phyloP scores from a whole-genome alignment of 2,888 invertebrate species.

The Galeopsomyia nigrocyanea region DNA sequence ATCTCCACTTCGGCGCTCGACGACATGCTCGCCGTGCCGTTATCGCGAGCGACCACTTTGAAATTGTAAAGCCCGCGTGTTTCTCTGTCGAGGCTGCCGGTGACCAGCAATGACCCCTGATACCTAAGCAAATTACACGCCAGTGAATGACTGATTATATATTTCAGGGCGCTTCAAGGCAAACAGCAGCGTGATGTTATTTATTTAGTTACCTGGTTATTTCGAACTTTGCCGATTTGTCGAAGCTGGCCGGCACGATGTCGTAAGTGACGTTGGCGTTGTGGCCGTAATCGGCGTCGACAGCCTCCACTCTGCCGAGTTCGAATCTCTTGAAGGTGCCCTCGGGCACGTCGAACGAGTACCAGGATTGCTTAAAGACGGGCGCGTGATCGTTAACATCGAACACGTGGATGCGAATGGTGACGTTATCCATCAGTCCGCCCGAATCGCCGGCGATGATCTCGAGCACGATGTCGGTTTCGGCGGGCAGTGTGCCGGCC shows the following conservation, averaged over 20 bases:
- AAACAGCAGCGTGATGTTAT: no score
- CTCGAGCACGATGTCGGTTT: conserved; percentile 82
- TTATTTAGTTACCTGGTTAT: conserved; percentile 69
- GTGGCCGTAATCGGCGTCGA: conserved; percentile 83
- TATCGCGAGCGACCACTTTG: conserved; percentile 81
- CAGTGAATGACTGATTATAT: background rate
- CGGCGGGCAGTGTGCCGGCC: conserved; percentile 79
- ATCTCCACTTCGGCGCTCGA: conserved; percentile 85
- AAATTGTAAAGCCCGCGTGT: conserved; percentile 78
- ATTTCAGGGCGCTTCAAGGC: no score
- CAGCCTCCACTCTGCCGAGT: conserved; percentile 83
- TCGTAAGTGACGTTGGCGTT: conserved; percentile 85
- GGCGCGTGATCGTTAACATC: conserved; percentile 90
- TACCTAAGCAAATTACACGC: conserved; percentile 12
- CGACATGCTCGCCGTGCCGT: conserved; percentile 76
- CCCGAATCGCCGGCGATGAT: conserved; percentile 84
- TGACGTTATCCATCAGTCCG: conserved; percentile 79
- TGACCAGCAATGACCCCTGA: conserved; percentile 78
- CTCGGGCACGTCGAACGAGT: conserved; percentile 86
- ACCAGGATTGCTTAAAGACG: conserved; percentile 85
- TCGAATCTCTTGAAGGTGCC: conserved; percentile 80
- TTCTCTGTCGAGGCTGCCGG: conserved; percentile 85
- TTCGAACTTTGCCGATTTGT: conserved; percentile 71
- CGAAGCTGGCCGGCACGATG: conserved; percentile 68
- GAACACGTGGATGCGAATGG: conserved; percentile 79